Base-by-base conservation (phyloP, 2,888 invertebrate species). In the Nymphalis polychloros region DNA sequence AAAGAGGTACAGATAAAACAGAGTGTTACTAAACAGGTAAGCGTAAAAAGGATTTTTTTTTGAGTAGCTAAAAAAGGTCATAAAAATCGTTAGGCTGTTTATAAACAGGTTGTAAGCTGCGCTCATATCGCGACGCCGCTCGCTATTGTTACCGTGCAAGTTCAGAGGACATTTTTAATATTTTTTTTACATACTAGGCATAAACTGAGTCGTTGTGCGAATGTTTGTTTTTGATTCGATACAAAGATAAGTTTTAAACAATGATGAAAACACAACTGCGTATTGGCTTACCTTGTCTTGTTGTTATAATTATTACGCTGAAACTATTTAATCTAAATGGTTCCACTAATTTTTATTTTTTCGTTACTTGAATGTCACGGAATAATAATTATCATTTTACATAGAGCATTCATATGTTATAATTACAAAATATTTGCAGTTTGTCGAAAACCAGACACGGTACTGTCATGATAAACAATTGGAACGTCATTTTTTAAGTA, bases 1-100 rank as follows among this genome's bases (percentile, higher is more conserved):
- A 41, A 41, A 41, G 41, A 4, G 13, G 13, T 49, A 8, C 17
- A 41, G 31, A 41, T 57, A 19, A 41, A 57, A 41, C 57, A 57
- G 6, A 52, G 47, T 76, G 77, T 81, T 77, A 84, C 82, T 82
- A 84, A 84, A 78, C 75, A 77, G 17, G 53, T 8, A 57, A 19
- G 57, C 35, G n/a, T n/a, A 41, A 19, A 41, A 57, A 57, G 41
- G 10, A 8, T 19, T 19, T 41, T 27, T 27, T 55, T 55, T 55
- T 31, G n/a, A 10, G 16, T 17, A 17, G 53, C n/a, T 17, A 57
- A 57, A 57, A 41, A 41, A 41, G 41, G 8, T 57, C 77, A 81
- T 78, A 82, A 83, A 81, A 83, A 82, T 79, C 76, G 76, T 63
- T 75, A 73, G 78, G 76, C 74, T 84, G 82, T 85, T 83, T 82